Base-by-base conservation (phyloP, 2,797 vertebrate species). In the Bovichtus variegatus region DNA sequence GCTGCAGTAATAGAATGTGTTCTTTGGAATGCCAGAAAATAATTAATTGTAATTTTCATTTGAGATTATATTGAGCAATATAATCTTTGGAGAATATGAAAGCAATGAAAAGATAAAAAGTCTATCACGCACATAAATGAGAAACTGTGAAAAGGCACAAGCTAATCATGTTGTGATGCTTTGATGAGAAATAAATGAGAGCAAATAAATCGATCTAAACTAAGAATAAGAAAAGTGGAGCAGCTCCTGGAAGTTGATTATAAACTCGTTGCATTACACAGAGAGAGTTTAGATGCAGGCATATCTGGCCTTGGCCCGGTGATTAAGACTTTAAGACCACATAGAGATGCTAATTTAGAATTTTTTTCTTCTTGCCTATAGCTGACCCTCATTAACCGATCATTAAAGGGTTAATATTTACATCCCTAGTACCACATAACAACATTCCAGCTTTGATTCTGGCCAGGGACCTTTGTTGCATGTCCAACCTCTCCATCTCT, bases 31-130 rank as follows among this genome's bases (percentile, higher is more conserved):
- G 49, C 60, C 47, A 23, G 1, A 34, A 80, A 84, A 85, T 73
- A 80, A 81, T 82, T 61, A 80, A 88, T 77, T 78, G 50, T 78
- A 63, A 83, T 83, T 83, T 86, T 74, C 55, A 65, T 77, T 87
- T 78, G 65, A 86, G 82, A 88, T 88, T 72, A 80, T 60, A 82
- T 76, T 73, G 71, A 57, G 73, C 67, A 74, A 41, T 53, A 71
- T 78, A 69, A 83, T 80, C 60, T 80, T 82, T 50, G 6, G 61
- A 10, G 12, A 75, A 84, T 76, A 78, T 67, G 77, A 85, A 87
- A 76, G 71, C 62, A 64, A 57, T 66, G 55, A 50, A 70, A 80
- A 71, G 74, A 83, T 62, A 82, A 77, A 63, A 82, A 89, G 76
- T 82, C 78, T 65, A 74, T 78, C 72, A 76, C 41, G 79, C 55